Conservation (phyloP, 2,113 vertebrate genomes). For the Menura novaehollandiae region DNA sequence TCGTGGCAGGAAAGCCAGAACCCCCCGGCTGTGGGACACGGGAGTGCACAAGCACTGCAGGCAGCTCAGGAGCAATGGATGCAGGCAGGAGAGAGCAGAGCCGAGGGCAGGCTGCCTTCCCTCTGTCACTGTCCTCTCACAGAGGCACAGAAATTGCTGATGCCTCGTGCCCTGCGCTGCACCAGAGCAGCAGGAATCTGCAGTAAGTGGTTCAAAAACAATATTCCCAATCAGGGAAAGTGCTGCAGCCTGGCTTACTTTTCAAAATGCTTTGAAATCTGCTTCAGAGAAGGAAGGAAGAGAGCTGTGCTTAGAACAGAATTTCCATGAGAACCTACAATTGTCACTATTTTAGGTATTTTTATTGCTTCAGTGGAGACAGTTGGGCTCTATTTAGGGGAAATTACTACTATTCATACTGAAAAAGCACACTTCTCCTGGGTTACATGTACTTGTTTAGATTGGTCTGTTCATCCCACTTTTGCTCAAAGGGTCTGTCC, state of each 20-base stretch:
- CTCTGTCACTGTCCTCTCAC: neutral
- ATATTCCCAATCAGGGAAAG: slow-evolving; percentile 35
- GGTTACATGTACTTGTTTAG: neutral
- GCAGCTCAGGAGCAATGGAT: neutral
- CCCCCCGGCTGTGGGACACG: rapidly evolving
- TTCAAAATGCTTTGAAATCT: neutral
- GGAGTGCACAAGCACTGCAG: neutral
- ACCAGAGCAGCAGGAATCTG: neutral
- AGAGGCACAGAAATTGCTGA: neutral
- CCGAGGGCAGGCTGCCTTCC: neutral
- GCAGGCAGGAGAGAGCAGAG: neutral
- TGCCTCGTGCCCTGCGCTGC: neutral
- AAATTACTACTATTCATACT: neutral
- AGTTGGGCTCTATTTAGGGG: neutral
- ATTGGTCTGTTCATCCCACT: neutral
- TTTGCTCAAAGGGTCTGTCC: neutral
- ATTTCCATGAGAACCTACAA: slow-evolving; percentile 6
- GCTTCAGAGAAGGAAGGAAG: slow-evolving; percentile 20
- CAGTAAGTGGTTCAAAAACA: neutral
- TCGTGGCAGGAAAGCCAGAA: neutral
- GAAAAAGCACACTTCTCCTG: neutral
- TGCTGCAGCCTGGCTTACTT: slow-evolving; percentile 27
- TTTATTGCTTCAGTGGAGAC: neutral
- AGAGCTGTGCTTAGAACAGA: neutral
- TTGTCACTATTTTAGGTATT: slow-evolving; percentile 18